Evolutionary conservation across 2,888 invertebrate species (phyloP).

Genomic region (Polydesmus complanatus): DNA sequence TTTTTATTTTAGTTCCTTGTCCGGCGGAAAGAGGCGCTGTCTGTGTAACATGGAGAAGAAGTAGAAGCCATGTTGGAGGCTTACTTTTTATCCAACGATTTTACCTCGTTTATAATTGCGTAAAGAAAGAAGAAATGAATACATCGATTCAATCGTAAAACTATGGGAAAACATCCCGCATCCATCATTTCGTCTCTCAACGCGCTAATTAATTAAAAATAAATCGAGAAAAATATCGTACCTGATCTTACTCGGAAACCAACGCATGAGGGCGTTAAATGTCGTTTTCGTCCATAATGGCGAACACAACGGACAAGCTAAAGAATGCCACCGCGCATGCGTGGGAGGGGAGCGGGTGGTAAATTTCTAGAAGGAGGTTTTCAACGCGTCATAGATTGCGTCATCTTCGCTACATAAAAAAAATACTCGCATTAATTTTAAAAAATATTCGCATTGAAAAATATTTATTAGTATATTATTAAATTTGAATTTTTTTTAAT

Average conservation of each 20-base stretch:
- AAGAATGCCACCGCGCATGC: background rate
- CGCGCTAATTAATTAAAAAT: no score
- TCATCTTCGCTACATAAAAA: no score
- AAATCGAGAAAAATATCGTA: slow-evolving; percentile 8
- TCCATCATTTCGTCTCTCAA: no score
- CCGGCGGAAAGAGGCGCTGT: slow-evolving; percentile 11
- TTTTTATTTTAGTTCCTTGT: slow-evolving; percentile 3
- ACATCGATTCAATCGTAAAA: background rate
- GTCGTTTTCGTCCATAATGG: slow-evolving; percentile 15
- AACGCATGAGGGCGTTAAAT: slow-evolving; percentile 19
- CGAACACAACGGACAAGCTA: background rate
- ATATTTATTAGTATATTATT: no score
- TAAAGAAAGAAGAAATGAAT: background rate
- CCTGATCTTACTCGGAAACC: slow-evolving; percentile 15
- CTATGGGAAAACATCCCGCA: background rate
- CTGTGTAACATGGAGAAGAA: no score
- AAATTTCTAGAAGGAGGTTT: no score
- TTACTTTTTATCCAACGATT: background rate
- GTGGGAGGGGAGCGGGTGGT: no score
- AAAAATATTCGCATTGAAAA: no score
- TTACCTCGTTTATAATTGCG: no score
- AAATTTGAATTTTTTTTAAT: no score
- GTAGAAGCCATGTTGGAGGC: background rate
- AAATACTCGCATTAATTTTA: no score
- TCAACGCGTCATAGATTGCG: no score